These are phyloP conservation scores for Amiota communis DNA, from an alignment of 2,888 invertebrate genomes.

Conservation along the genomic window DNA sequence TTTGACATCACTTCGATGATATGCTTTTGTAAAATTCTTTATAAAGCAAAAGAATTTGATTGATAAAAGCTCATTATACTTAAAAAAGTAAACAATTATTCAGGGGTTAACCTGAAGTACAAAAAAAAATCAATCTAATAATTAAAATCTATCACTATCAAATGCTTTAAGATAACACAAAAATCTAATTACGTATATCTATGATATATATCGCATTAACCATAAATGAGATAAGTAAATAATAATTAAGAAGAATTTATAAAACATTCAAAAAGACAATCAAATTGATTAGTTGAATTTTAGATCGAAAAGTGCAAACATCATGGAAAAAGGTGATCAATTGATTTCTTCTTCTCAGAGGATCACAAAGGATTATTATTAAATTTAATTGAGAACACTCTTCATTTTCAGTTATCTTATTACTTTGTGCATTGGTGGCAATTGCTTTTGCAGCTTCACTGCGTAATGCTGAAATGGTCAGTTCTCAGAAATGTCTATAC, in stretches of 20 bases:
- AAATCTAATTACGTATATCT: neutral
- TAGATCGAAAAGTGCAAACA: neutral
- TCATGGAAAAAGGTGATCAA: too few species aligned
- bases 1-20: too few species aligned
- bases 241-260: neutral
- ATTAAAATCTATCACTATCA: neutral
- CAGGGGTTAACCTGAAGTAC: too few species aligned
- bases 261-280: neutral
- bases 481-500: conserved; percentile 32
- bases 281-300: conserved; percentile 3
- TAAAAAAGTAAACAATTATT: too few species aligned
- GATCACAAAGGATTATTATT: neutral
- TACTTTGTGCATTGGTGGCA: conserved; percentile 46
- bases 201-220: too few species aligned
- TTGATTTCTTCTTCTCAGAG: neutral
- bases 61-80: too few species aligned
- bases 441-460: conserved; percentile 1
- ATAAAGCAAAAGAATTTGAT: too few species aligned
- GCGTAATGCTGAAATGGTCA: neutral
- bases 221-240: neutral
- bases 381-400: neutral
- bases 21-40: too few species aligned
- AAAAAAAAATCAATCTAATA: neutral
- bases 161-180: neutral
- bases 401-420: conserved; percentile 40